Base-by-base conservation (phyloP, 2,797 vertebrate genomes). In the Hippocampus kuda region DNA sequence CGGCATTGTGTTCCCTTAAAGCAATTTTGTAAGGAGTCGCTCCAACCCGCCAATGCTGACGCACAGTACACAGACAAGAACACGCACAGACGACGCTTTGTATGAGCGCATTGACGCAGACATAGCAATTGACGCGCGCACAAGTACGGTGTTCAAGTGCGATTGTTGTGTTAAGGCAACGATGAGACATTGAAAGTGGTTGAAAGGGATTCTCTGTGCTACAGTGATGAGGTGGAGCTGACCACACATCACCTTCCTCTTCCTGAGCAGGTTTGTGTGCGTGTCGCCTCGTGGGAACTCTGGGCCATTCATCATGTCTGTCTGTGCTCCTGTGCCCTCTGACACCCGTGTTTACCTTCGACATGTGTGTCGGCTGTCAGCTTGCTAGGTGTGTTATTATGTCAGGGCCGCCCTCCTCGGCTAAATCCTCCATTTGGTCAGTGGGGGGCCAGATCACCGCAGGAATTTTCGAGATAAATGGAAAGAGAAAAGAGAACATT, bases 271-370 rank as follows among this genome's bases (percentile, higher is more conserved):
- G 78, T 80, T 84, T 87, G 84, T 83, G 65, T 87, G 81, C 38
- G 73, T 70, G 85, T 79, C 42, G 75, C 86, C 87, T 88, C 84
- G 79, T 87, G 87, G 87, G 88, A 88, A 85, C 86, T 68, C 75
- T 22, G 49, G 78, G 80, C 85, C 86, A 90, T 91, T 90, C 85
- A 91, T 91, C 90, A 91, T 89, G 77, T 85, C 86, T 89, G 89
- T 88, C 90, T 88, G 65, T 86, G 82, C 86, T 85, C 77, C 77
- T 2, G 46, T 86, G 84, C 80, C 88, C 89, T 87, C 84, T 90
- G 89, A 89, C 89, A 89, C 68, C 7, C 74, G 4, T 91, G 86
- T 90, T 91, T 91, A 89, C 82, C 79, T 87, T 87, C 76, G 46
- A 82, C 84, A 76, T 89, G 81, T 87, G 87, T 83, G 83, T 82